Evolutionary conservation across 1,140 invertebrate genomes (phyloP), one percentile per base, ranked within the genome.

Genomic region (Archivesica marissinica): DNA sequence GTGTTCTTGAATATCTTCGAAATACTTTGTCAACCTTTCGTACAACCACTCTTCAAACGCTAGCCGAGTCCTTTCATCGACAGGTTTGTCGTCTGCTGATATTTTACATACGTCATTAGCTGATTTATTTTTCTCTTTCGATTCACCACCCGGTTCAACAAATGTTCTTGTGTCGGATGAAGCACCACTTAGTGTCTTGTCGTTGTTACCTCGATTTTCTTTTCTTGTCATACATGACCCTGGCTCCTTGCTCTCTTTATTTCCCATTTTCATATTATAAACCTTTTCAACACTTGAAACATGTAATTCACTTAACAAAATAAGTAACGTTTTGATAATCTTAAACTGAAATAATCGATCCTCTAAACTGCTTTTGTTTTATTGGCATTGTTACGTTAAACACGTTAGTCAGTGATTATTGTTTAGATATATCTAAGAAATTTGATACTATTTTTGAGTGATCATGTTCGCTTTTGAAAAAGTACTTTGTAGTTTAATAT

Each of bases 31-130:
- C 38, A 83, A 44, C 23, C 80, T 56, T 47, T 39, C 50, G 50
- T 72, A 83, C 3, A 83, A n/a, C 66, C 66, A 61, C 3, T 75
- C 80, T 38, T 83, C 80, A 61, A 83, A 75, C 3, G 54, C 80
- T 20, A 83, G 23, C 50, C 33, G 59, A 28, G 64, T 83, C 23
- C 13, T 6, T 30, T 59, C 68, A 61, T 75, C 47, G n/a, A 79
- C 38, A 4, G 25, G 17, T 38, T 38, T 56, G 39, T 76, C 77
- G 13, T 66, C 41, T 64, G 1, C 28, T 50, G 39, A 56, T 4
- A 9, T 7, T 56, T 56, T 17, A 7, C 28, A n/a, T n/a, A n/a
- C n/a, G n/a, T n/a, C n/a, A n/a, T n/a, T n/a, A 35, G 28, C 1
- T 3, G 7, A 1, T 25, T 33, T 33, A 11, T 35, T 64, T 64